A percentile compares a stretch with the other conserved stretches of the same genome.
These are phyloP conservation scores for Panopea generosa DNA, from an alignment of 2,888 invertebrate genomes.

Conservation along the genomic window DNA sequence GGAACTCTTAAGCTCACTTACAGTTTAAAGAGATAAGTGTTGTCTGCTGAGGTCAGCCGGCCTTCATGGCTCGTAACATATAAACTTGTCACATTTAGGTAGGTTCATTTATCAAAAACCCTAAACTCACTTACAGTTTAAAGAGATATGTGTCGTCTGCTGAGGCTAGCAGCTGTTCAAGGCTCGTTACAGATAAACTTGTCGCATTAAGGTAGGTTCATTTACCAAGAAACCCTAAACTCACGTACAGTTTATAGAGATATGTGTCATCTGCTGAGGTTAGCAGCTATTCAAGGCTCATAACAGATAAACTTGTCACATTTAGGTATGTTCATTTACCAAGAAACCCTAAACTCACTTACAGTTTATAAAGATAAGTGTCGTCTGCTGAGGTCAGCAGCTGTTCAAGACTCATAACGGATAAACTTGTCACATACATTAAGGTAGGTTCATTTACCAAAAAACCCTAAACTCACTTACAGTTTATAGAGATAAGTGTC, in stretches of 20 bases:
- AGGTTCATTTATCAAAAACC: too few species aligned
- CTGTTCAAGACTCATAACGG: slow-evolving; percentile 88
- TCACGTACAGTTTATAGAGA: too few species aligned
- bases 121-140: too few species aligned
- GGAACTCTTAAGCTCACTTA: too few species aligned
- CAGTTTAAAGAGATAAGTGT: too few species aligned
- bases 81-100: slow-evolving; percentile 93
- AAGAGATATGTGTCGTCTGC: slow-evolving; percentile 74
- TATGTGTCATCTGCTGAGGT: slow-evolving; percentile 77
- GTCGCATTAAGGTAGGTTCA: slow-evolving; percentile 93
- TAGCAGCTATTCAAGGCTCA: slow-evolving; percentile 86
- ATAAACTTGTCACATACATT: slow-evolving; percentile 96
- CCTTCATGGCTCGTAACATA: slow-evolving; percentile 89
- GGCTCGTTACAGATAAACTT: slow-evolving; percentile 91
- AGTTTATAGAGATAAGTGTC: too few species aligned
- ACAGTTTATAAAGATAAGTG: too few species aligned
- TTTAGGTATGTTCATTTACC: slow-evolving; percentile 87
- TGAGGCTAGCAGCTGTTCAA: slow-evolving; percentile 81
- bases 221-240: too few species aligned
- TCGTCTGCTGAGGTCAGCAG: slow-evolving; percentile 79
- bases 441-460: too few species aligned
- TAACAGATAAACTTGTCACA: slow-evolving; percentile 94
- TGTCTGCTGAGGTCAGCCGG: slow-evolving; percentile 78
- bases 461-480: too few species aligned
- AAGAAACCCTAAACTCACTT: too few species aligned